phyloP scores from a whole-genome alignment of 1,140 invertebrate species.

The Drosophila murphyi region DNA sequence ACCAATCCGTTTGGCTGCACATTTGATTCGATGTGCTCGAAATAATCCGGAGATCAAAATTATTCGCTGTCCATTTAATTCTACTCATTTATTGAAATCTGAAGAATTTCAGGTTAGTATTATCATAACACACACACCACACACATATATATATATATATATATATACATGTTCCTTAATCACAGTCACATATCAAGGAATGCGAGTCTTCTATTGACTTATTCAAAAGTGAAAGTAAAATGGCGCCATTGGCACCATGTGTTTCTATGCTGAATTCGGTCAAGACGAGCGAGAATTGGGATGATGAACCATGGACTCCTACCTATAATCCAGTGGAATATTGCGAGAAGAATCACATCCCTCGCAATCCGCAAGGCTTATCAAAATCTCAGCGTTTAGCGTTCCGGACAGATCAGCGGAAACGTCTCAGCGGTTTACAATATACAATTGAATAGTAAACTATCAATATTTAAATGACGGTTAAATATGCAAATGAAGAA shows the following conservation, averaged over 20 bases:
- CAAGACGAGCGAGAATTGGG: slow-evolving; percentile 49
- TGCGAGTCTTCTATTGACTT: neutral
- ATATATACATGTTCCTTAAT: neutral
- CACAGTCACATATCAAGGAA: slow-evolving; percentile 27
- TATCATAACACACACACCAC: neutral
- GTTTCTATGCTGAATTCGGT: neutral
- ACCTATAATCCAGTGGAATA: slow-evolving; percentile 44
- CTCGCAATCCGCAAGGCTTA: slow-evolving; percentile 30
- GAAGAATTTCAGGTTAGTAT: slow-evolving; percentile 31
- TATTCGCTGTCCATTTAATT: slow-evolving; percentile 49
- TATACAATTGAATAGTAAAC: neutral
- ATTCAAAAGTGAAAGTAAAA: neutral
- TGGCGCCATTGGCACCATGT: neutral
- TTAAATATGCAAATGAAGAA: no score
- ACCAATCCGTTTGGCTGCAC: slow-evolving; percentile 16
- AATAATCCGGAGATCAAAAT: slow-evolving; percentile 34
- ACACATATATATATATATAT: neutral
- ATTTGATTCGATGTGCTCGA: slow-evolving; percentile 44
- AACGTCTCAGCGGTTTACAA: slow-evolving; percentile 8
- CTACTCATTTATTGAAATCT: slow-evolving; percentile 14
- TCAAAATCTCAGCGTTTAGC: slow-evolving; percentile 1
- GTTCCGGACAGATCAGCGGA: slow-evolving; percentile 38
- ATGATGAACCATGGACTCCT: slow-evolving; percentile 32
- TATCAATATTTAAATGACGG: no score
- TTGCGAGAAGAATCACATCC: slow-evolving; percentile 14